phyloP scores from a whole-genome alignment of 2,888 invertebrate species.

The Entomobrya proxima region DNA sequence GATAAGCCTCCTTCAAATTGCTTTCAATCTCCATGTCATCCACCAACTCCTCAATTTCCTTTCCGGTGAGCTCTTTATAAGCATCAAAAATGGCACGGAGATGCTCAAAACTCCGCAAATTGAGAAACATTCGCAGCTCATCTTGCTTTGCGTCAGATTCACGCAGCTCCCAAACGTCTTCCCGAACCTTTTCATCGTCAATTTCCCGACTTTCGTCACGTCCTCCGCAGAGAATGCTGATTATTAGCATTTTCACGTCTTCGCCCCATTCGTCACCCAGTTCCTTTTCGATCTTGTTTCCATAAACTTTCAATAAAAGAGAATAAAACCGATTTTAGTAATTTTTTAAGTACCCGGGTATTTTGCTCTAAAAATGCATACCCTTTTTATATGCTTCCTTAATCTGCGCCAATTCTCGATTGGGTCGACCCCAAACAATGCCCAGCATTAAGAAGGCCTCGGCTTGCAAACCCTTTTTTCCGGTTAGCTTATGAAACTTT shows the following conservation, averaged over 20 bases:
- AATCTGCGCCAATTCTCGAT: neutral
- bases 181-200: slow-evolving; percentile 78
- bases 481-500: neutral
- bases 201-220: slow-evolving; percentile 78
- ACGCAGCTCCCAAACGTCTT: slow-evolving; percentile 76
- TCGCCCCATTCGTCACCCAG: slow-evolving; percentile 3
- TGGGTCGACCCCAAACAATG: neutral
- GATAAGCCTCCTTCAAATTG: slow-evolving; percentile 4
- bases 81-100: slow-evolving; percentile 77
- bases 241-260: neutral
- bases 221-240: slow-evolving; percentile 73
- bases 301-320: neutral
- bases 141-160: slow-evolving; percentile 72
- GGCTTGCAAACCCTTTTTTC: slow-evolving; percentile 8
- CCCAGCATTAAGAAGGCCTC: slow-evolving; percentile 8
- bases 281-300: neutral
- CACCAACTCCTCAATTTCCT: slow-evolving; percentile 76
- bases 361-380: no score
- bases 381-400: slow-evolving; percentile 5
- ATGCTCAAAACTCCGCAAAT: no score
- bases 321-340: neutral
- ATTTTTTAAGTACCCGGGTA: neutral
- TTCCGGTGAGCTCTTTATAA: slow-evolving; percentile 77
- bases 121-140: slow-evolving; percentile 77
- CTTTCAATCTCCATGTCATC: neutral